These are phyloP conservation scores for Pungitius pungitius DNA, from an alignment of 2,113 vertebrate genomes.

Conservation along the genomic window DNA sequence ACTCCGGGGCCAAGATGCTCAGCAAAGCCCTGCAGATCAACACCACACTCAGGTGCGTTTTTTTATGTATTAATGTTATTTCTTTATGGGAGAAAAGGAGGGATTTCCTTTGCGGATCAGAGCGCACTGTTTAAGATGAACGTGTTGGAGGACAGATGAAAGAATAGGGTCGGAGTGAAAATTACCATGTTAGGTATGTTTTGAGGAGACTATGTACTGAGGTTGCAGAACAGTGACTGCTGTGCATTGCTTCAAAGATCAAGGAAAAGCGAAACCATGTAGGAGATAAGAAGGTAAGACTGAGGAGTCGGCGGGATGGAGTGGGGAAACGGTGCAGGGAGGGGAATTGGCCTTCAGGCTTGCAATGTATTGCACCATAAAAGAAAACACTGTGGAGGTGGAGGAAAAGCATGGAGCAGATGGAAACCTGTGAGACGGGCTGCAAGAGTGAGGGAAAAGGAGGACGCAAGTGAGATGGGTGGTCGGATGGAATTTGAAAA, in stretches of 20 bases:
- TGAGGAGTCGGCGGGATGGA: constrained; percentile 9
- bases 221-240: constrained; percentile 21
- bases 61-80: constrained; percentile 27
- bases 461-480: not conserved
- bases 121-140: not conserved
- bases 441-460: constrained; percentile 14
- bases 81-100: not conserved
- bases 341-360: constrained; percentile 30
- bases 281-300: constrained; percentile 33
- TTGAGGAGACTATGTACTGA: constrained; percentile 15
- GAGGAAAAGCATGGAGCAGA: not conserved
- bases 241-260: constrained; percentile 29
- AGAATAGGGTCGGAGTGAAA: constrained; percentile 35
- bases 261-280: not conserved
- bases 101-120: constrained; percentile 16
- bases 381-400: not conserved
- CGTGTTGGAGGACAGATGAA: constrained; percentile 29
- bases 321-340: constrained; percentile 19
- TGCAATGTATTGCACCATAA: constrained; percentile 4
- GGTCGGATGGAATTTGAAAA: constrained; percentile 9
- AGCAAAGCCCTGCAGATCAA: constrained; percentile 93
- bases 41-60: constrained; percentile 85
- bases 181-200: constrained; percentile 24
- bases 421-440: not conserved
- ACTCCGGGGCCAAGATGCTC: constrained; percentile 91